Conservation (phyloP, 1,140 invertebrate species). For the Philaenus spumarius region DNA sequence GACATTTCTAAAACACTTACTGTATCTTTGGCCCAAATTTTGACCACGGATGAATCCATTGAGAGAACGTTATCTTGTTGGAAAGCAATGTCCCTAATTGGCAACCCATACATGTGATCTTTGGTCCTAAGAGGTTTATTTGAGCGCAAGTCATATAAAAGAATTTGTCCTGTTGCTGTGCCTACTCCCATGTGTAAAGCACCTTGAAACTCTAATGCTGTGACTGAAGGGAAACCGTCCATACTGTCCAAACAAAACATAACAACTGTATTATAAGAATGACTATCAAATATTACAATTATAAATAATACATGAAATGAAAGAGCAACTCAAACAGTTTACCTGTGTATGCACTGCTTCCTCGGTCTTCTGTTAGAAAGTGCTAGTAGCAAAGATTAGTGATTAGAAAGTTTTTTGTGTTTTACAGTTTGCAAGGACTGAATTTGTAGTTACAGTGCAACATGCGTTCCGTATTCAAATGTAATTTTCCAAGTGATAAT, state of each 20-base stretch:
- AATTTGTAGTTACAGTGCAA: too few species aligned
- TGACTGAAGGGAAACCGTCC: conserved; percentile 65
- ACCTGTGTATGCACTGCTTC: too few species aligned
- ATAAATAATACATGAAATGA: too few species aligned
- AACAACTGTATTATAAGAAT: conserved; percentile 27
- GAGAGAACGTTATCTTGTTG: conserved; percentile 85
- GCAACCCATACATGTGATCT: conserved; percentile 91
- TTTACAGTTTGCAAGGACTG: too few species aligned
- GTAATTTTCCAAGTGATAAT: too few species aligned
- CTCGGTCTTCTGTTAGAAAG: too few species aligned
- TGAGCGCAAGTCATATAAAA: conserved; percentile 92
- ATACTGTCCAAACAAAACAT: not conserved
- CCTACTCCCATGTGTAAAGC: conserved; percentile 83
- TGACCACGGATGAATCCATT: conserved; percentile 86
- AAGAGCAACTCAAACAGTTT: too few species aligned
- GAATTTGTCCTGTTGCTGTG: conserved; percentile 85
- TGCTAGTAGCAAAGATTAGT: too few species aligned
- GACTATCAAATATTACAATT: too few species aligned
- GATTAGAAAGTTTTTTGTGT: too few species aligned
- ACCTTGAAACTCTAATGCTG: conserved; percentile 73
- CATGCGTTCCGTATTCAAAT: too few species aligned
- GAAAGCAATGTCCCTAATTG: conserved; percentile 87
- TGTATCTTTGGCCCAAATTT: conserved; percentile 90
- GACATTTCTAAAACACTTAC: too few species aligned
- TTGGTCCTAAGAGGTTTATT: conserved; percentile 83